These are phyloP conservation scores for Neopipo cinnamomea DNA, from an alignment of 2,113 vertebrate species.

Conservation along the genomic window DNA sequence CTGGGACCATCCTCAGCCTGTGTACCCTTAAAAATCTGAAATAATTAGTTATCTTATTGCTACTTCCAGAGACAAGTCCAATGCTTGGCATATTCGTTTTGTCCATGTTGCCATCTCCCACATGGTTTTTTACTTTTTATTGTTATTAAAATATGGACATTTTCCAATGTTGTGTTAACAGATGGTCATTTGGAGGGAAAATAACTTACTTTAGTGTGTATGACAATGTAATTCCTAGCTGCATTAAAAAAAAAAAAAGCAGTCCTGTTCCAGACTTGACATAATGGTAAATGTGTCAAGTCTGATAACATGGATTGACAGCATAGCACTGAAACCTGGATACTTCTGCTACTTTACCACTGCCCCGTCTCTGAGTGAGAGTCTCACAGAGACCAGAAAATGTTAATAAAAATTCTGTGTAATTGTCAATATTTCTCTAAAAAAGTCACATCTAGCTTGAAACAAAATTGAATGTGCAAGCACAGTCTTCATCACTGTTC, in stretches of 20 bases:
- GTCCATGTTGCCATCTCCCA: not conserved
- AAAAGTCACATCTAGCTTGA: not conserved
- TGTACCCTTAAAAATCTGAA: not conserved
- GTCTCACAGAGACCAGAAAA: not conserved
- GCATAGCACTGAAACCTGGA: not conserved
- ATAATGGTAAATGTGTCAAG: not conserved
- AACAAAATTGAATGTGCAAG: not conserved
- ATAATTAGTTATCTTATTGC: not conserved
- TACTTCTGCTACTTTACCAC: not conserved
- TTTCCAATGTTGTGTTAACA: not conserved
- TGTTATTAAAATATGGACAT: not conserved
- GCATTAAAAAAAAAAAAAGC: not conserved
- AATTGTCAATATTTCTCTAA: not conserved
- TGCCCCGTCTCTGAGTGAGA: not conserved
- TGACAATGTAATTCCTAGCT: not conserved
- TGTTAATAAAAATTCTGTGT: not conserved
- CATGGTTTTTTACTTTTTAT: not conserved
- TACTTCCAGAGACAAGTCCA: not conserved
- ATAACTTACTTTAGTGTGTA: not conserved
- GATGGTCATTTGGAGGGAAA: not conserved
- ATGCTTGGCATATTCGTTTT: not conserved
- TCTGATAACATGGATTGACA: not conserved
- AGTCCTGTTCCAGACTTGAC: not conserved
- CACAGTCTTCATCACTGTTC: not conserved
- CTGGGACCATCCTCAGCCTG: not conserved